Percentiles rank a stretch among this genome's conserved stretches.
phyloP scores from a whole-genome alignment of 2,888 invertebrate species.

The Aleiodes alternator region DNA sequence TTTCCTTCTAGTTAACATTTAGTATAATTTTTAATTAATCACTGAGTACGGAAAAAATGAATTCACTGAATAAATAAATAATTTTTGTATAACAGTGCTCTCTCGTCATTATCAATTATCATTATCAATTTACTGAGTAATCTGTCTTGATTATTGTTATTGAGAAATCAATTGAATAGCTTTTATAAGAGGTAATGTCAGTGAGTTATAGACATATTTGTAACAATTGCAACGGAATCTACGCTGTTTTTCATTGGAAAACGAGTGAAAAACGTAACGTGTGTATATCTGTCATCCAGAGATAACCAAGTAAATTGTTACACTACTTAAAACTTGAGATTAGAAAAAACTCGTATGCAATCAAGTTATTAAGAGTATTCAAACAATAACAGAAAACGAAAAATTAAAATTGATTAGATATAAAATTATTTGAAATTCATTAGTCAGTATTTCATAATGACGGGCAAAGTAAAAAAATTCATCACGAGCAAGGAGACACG shows the following conservation, averaged over 20 bases:
- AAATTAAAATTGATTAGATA: not conserved
- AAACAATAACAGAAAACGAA: not conserved
- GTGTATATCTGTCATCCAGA: not conserved
- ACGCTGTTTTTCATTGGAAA: slow-evolving; percentile 4
- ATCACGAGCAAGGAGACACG: slow-evolving; percentile 60
- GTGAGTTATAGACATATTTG: not conserved
- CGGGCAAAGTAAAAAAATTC: slow-evolving; percentile 50
- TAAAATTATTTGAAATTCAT: not conserved
- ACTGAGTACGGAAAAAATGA: too few relatives aligned
- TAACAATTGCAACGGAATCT: slow-evolving; percentile 22
- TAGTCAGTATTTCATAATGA: slow-evolving; percentile 46
- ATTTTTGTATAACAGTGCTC: too few relatives aligned
- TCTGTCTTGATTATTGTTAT: not conserved
- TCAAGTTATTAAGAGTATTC: too few relatives aligned
- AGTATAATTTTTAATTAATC: not conserved
- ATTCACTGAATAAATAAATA: too few relatives aligned
- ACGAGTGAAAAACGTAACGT: slow-evolving; percentile 15
- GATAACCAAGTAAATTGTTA: slow-evolving; percentile 29
- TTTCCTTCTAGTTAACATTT: not conserved
- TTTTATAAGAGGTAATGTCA: not conserved
- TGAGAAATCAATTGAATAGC: not conserved
- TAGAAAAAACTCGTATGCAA: not conserved
- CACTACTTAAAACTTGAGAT: slow-evolving; percentile 12
- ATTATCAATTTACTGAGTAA: too few relatives aligned
- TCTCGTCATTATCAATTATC: too few relatives aligned